Percentiles rank a stretch among this genome's conserved stretches.
phyloP scores from a whole-genome alignment of 2,888 invertebrate genomes.

The Penaeus monodon region DNA sequence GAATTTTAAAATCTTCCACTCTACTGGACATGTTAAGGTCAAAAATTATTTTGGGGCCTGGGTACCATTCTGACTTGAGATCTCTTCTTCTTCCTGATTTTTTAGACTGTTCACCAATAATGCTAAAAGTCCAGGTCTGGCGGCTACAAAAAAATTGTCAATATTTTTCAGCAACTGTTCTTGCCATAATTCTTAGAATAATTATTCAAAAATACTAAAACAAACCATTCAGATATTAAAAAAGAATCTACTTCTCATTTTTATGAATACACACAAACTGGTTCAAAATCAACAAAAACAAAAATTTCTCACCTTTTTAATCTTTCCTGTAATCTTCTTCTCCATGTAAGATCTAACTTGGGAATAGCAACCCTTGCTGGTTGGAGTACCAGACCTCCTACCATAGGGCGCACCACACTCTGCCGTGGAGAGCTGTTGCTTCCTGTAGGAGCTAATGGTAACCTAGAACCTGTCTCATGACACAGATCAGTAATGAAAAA shows the following conservation, averaged over 20 bases:
- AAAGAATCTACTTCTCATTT: no score
- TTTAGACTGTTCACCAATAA: constrained; percentile 16
- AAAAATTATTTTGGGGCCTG: background rate
- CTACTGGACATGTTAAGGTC: no score
- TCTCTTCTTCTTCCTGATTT: constrained; percentile 4
- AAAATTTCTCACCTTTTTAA: constrained; percentile 21
- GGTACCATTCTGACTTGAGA: background rate
- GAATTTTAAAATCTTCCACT: no score
- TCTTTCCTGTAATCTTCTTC: constrained; percentile 15
- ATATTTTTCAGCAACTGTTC: no score
- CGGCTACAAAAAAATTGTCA: no score
- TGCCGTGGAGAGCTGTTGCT: constrained; percentile 21
- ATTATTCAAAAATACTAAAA: no score
- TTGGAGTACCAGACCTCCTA: constrained; percentile 42
- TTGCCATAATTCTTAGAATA: background rate
- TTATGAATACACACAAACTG: no score
- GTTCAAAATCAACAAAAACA: no score
- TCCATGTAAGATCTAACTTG: constrained; percentile 37
- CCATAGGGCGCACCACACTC: constrained; percentile 39
- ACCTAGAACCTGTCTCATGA: constrained; percentile 24
- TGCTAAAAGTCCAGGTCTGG: background rate
- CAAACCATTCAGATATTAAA: no score
- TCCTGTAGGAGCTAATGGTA: constrained; percentile 15
- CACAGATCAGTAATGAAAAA: background rate
- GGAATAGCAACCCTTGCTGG: constrained; percentile 47